Conservation (phyloP, 1,140 invertebrate genomes). For the Cardiocondyla obscurior region DNA sequence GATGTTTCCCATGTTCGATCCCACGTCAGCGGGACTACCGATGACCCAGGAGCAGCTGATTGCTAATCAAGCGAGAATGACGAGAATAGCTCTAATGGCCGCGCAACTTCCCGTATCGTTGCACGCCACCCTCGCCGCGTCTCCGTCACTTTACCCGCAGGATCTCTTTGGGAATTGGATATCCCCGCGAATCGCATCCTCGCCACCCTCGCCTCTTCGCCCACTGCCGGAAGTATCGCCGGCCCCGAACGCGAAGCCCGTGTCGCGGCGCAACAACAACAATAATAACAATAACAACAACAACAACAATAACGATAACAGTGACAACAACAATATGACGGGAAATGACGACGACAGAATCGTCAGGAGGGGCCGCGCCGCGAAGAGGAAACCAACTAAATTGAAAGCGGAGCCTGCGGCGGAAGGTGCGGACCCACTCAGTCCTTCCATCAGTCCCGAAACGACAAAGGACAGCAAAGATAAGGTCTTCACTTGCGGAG, state of each 20-base stretch:
- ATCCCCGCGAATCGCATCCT: conserved; percentile 61
- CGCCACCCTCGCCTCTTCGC: conserved; percentile 76
- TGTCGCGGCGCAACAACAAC: conserved; percentile 72
- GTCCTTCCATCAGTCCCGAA: conserved; percentile 79
- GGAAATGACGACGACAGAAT: conserved; percentile 60
- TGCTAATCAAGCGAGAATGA: background rate
- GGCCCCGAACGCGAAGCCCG: conserved; percentile 72
- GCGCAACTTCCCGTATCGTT: conserved; percentile 80
- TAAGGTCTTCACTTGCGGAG: conserved; percentile 93
- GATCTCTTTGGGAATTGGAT: conserved; percentile 82
- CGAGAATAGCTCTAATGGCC: conserved; percentile 79
- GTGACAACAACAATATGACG: conserved; percentile 79
- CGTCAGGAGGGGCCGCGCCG: conserved; percentile 65
- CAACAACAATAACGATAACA: conserved; percentile 82
- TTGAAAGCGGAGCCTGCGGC: background rate
- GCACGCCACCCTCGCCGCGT: conserved; percentile 77
- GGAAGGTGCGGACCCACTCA: background rate
- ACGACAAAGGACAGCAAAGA: conserved; percentile 79
- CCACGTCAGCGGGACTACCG: conserved; percentile 83
- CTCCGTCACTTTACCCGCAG: conserved; percentile 80
- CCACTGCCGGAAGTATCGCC: conserved; percentile 78
- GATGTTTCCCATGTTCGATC: conserved; percentile 81
- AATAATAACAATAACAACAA: conserved; percentile 80
- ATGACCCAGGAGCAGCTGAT: background rate
- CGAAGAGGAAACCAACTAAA: conserved; percentile 71